Base-by-base conservation (phyloP, 2,888 invertebrate genomes). In the Cataglyphis cursor region DNA sequence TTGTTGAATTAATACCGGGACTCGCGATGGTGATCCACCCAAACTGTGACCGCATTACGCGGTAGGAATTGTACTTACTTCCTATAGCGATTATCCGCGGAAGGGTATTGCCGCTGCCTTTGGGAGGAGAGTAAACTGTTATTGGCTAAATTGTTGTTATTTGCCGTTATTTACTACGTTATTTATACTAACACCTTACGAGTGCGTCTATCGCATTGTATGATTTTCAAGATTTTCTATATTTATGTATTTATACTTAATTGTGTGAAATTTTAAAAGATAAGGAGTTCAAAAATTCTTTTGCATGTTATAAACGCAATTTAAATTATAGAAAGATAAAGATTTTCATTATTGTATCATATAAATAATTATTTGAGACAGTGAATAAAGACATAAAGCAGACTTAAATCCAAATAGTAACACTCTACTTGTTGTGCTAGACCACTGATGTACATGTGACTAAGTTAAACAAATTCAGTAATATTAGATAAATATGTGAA, bases 1-100 rank as follows among this genome's bases (percentile, higher is more conserved):
- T 91, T 92, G 89, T 89, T 89, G 91, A 92, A 92, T 92, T 92
- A 93, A 91, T 92, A 90, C 90, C 85, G 76, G 81, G 85, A 85
- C 84, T 89, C 88, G 89, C 85, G 87, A 83, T 66, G 44, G 82
- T 73, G 83, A 83, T 85, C 84, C 84, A 84, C 84, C 83, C 80
- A 81, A 78, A 83, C 70, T 78, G 65, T 48, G 83, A 73, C 68
- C 81, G 73, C 81, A 80, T 86, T 85, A 85, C 84, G 81, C 65
- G 62, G 68, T 73, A 75, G 76, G 76, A 88, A 87, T 86, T 90
- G 65, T 80, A 82, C 80, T 86, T 88, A 84, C 90, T 90, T 90
- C 86, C 86, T 86, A 78, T 86, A 85, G 84, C 75, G 90, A 86
- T 88, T 90, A 90, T 86, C 84, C 82, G 44, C 35, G 65, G 44